Base-by-base conservation (phyloP, 2,888 invertebrate genomes). In the Rotaria macrura region DNA sequence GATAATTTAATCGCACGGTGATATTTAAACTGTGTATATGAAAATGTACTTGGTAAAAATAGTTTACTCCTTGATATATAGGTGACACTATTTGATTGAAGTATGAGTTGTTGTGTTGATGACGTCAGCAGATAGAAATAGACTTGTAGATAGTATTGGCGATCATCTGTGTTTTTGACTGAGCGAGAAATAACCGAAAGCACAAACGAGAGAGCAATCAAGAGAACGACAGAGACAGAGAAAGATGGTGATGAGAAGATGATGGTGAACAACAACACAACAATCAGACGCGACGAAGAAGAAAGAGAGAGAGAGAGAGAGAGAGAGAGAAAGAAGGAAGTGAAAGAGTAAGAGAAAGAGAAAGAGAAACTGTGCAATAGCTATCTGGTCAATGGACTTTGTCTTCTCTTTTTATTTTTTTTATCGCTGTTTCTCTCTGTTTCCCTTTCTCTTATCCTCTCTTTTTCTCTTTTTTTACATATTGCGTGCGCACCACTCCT, bases 251-350 rank as follows among this genome's bases (percentile, higher is more conserved):
- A 34, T 34, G 38, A 20, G 38, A 65, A 65, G 65, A 38, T 65
- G 65, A 17, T 65, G 17, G 65, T 65, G 65, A 65, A 65, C 65
- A 34, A 65, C 34, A 65, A 65, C 65, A 65, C 65, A 65, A 65
- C 65, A 65, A 83, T 87, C 87, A 86, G 87, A 89, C 49, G 83
- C 84, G 43, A 52, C 85, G 34, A 65, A 65, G 40, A 85, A 43
- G 17, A 84, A 79, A 79, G 86, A 87, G 84, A 87, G 87, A 40
- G 10, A 57, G 34, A 85, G 72, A 85, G 38, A 34, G 47, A 85
- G 57, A 85, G 57, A 43, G 47, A 40, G 83, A 83, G 47, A 25
- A 12, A 83, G 47, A 38, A 49, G 17, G 49, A 49, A 17, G 43
- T 43, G 17, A 23, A 38, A 38, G 49, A 12, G 72, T 1, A 25